Base-by-base conservation (phyloP, 2,888 invertebrate species). In the Erannis defoliaria region DNA sequence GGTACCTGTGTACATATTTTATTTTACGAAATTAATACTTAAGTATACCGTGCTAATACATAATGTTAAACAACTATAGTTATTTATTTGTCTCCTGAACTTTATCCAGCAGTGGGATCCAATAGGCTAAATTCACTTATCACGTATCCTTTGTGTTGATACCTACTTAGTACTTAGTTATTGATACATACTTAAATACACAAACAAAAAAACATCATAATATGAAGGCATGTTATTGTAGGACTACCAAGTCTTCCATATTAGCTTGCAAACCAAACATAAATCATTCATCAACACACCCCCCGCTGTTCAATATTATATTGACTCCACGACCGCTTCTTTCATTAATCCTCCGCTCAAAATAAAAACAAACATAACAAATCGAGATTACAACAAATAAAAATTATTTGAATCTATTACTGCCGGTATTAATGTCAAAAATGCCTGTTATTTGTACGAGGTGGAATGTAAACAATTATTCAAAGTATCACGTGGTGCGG, bases 261-360 rank as follows among this genome's bases (percentile, higher is more conserved):
- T 82, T 79, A 80, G 74, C 73, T 73, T 78, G 81, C 80, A 82
- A 80, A 77, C 73, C 70, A 75, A 60, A 63, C 74, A 82, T 86
- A 82, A 82, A 86, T 88, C 86, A 86, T 77, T 78, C 76, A 70
- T 74, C 76, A 72, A 71, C 62, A 73, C 72, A 74, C 86, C 86
- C 76, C 87, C 86, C 84, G 84, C 84, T 83, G 88, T 72, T 83
- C 71, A 66, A 73, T 75, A 74, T 81, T 75, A 77, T 81, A 78
- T 76, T 73, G 75, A 75, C 77, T 83, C 76, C 76, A 72, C 74
- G 75, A 77, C 71, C 69, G 66, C 73, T 78, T 80, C 80, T 85
- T 78, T 82, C 75, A 80, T 79, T 78, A 80, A 80, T 81, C 78
- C 68, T 74, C 71, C 60, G 63, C 73, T 72, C 56, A 73, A 66